phyloP scores from a whole-genome alignment of 2,113 vertebrate genomes.

The Misgurnus mizolepis region DNA sequence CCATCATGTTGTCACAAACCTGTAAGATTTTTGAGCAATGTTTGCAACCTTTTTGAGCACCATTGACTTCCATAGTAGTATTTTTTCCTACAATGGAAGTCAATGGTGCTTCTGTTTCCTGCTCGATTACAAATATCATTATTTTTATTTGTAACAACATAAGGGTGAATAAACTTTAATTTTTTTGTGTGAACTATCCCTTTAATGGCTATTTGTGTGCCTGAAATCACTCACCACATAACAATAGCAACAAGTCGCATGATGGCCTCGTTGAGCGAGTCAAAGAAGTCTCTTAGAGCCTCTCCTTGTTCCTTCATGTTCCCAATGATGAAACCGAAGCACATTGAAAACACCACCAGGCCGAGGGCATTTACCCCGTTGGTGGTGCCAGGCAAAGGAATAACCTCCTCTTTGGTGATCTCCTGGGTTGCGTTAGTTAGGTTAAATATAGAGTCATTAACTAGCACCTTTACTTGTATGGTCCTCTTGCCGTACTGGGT shows the following conservation, averaged over 20 bases:
- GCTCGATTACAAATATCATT: no score
- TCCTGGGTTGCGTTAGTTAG: slow-evolving; percentile 74
- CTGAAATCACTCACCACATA: slow-evolving; percentile 84
- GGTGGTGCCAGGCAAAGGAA: slow-evolving; percentile 88
- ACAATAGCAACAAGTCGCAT: slow-evolving; percentile 94
- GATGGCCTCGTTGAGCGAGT: slow-evolving; percentile 95
- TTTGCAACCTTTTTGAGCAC: no score
- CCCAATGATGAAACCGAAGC: slow-evolving; percentile 94
- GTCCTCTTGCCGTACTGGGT: slow-evolving; percentile 87
- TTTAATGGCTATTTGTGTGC: background rate
- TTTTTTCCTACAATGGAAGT: no score
- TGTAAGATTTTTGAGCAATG: no score
- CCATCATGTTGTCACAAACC: no score
- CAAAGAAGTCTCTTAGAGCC: slow-evolving; percentile 89
- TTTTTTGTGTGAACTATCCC: no score
- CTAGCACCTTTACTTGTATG: slow-evolving; percentile 69
- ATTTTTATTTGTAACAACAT: no score
- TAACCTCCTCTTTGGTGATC: slow-evolving; percentile 79
- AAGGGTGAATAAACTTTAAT: no score
- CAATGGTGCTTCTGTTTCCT: no score
- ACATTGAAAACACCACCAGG: slow-evolving; percentile 95
- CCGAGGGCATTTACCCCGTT: slow-evolving; percentile 94
- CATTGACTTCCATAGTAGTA: no score
- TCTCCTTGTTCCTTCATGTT: slow-evolving; percentile 96
- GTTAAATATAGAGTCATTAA: slow-evolving; percentile 81